Percentiles rank a stretch among this genome's conserved stretches.
Evolutionary conservation across 2,888 invertebrate genomes (phyloP).

Genomic region (Nemurella pictetii): DNA sequence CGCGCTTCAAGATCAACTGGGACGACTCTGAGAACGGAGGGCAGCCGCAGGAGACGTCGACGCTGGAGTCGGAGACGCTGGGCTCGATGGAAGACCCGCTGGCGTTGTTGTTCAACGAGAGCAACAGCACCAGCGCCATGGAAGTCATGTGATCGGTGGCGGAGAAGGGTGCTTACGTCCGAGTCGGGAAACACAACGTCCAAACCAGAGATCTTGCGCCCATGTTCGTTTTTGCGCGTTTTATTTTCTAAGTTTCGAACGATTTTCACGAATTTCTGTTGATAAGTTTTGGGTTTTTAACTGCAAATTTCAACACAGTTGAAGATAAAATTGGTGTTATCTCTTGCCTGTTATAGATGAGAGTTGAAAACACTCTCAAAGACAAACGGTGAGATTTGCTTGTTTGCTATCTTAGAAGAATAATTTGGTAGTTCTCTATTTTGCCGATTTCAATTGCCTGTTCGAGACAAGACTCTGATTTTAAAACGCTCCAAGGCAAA

Average conservation of each 20-base stretch:
- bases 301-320: not conserved
- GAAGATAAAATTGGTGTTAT: not conserved
- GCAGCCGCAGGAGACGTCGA: conserved; percentile 23
- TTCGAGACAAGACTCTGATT: no score
- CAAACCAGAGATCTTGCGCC: not conserved
- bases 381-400: no score
- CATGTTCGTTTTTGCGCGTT: not conserved
- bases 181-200: not conserved
- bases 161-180: not conserved
- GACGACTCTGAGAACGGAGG: conserved; percentile 60
- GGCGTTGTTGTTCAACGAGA: conserved; percentile 28
- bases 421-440: no score
- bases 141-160: conserved; percentile 39
- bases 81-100: not conserved
- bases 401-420: no score
- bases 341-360: no score
- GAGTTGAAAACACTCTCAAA: no score
- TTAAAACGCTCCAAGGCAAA: no score
- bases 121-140: conserved; percentile 41
- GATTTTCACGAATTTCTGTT: not conserved
- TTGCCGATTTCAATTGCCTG: no score
- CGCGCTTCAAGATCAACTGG: conserved; percentile 97
- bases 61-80: not conserved
- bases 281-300: no score
- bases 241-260: not conserved